These are phyloP conservation scores for Riparia riparia DNA, from an alignment of 2,113 vertebrate species.

Conservation along the genomic window DNA sequence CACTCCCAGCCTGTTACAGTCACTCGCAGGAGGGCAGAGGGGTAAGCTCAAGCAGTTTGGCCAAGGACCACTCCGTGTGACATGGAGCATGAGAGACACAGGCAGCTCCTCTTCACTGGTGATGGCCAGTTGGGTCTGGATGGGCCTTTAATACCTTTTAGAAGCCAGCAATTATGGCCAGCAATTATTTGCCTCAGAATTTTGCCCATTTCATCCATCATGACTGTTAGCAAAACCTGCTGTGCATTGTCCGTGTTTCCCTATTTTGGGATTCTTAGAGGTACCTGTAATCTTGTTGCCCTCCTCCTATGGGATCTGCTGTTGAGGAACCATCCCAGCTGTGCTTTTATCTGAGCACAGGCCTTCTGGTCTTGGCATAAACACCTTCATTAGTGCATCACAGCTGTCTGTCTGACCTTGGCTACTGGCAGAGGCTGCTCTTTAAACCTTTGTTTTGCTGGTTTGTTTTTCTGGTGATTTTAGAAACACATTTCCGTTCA, in stretches of 20 bases:
- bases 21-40: background rate
- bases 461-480: background rate
- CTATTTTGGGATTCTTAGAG: accelerated
- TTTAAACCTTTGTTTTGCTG: background rate
- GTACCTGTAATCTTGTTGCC: background rate
- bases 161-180: background rate
- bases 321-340: background rate
- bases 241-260: background rate
- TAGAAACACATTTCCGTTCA: background rate
- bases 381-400: background rate
- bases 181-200: background rate
- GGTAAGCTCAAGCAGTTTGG: accelerated
- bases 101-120: background rate
- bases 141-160: background rate
- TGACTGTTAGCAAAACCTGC: background rate
- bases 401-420: background rate
- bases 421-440: background rate
- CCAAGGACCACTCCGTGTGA: background rate
- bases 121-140: background rate
- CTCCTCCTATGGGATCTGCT: background rate
- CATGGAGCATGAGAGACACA: accelerated
- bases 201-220: background rate
- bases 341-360: background rate
- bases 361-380: background rate
- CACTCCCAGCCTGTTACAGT: background rate